Evolutionary conservation across 2,888 invertebrate species (phyloP).

Genomic region (Conomelus anceps): DNA sequence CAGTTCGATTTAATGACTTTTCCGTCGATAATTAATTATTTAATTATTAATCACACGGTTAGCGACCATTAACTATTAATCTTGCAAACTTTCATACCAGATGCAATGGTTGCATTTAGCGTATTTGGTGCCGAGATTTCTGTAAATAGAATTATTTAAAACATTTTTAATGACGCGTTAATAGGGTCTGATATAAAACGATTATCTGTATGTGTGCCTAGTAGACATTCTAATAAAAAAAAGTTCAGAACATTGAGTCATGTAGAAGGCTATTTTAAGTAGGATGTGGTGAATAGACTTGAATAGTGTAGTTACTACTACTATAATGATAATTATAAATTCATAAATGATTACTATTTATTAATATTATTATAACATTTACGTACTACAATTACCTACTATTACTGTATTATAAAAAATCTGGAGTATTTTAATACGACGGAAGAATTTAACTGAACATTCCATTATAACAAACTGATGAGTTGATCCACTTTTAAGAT

Average conservation of each 20-base stretch:
- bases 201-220: slow-evolving; percentile 26
- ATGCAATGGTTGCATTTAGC: neutral
- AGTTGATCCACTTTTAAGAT: no score
- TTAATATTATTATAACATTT: neutral
- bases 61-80: neutral
- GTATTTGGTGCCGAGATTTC: neutral
- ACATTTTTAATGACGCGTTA: neutral
- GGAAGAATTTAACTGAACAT: neutral
- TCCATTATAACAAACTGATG: neutral
- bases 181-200: slow-evolving; percentile 8
- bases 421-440: neutral
- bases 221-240: slow-evolving; percentile 16
- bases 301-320: neutral
- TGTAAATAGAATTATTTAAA: neutral
- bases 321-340: neutral
- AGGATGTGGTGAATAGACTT: slow-evolving; percentile 15
- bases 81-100: neutral
- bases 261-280: slow-evolving; percentile 6
- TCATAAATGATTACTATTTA: neutral
- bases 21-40: neutral
- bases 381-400: neutral
- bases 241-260: neutral
- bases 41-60: neutral
- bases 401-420: neutral
- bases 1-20: neutral